Percentiles rank a stretch among this genome's conserved stretches.
Evolutionary conservation across 2,888 invertebrate species (phyloP).

Genomic region (Pherbina coryleti): DNA sequence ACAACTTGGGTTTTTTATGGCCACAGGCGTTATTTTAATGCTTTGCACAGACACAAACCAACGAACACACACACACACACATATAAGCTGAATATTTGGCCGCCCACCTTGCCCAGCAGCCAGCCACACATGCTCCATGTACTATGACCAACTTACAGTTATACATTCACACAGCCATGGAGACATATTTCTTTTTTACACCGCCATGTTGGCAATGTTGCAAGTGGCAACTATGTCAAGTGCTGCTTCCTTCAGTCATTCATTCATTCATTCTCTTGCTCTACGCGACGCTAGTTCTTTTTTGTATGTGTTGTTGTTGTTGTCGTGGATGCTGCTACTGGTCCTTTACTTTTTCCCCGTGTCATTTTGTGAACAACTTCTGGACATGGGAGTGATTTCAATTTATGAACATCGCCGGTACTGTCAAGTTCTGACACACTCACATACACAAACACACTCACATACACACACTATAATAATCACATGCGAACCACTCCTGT

Average conservation of each 20-base stretch:
- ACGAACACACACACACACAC: background rate
- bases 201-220: conserved; percentile 62
- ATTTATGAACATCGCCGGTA: conserved; percentile 64
- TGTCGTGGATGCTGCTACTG: conserved; percentile 6
- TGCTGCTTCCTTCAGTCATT: conserved; percentile 59
- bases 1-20: conserved; percentile 66
- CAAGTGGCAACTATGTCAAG: conserved; percentile 66
- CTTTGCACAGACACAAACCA: conserved; percentile 47
- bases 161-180: background rate
- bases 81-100: conserved; percentile 8
- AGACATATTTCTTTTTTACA: conserved; percentile 36
- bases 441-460: conserved; percentile 45
- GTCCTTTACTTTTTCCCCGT: conserved; percentile 39
- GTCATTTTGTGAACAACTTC: conserved; percentile 45
- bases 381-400: conserved; percentile 67
- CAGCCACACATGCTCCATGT: background rate
- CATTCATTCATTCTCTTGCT: conserved; percentile 17
- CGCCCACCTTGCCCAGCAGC: background rate
- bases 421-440: conserved; percentile 51
- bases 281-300: conserved; percentile 32
- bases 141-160: background rate
- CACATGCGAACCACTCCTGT: conserved; percentile 41
- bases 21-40: conserved; percentile 68
- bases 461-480: conserved; percentile 42
- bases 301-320: conserved; percentile 30